Base-by-base conservation (phyloP, 2,113 vertebrate species). In the Podarcis cretensis region DNA sequence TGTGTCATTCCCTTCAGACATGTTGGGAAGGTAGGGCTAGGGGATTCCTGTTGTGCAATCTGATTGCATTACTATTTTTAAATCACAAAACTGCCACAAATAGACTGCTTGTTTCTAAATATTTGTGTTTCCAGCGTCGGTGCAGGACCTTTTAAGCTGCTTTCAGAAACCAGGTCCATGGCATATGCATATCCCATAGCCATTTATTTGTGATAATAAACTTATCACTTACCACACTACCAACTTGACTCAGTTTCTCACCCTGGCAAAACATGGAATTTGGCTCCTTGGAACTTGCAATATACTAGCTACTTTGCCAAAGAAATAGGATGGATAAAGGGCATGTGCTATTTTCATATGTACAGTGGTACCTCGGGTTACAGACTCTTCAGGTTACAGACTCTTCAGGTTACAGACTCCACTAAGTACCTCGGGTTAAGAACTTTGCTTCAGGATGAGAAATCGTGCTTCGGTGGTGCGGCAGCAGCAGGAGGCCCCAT, bases 41-140 rank as follows among this genome's bases (percentile, higher is more conserved):
- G 8, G 84, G 85, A 6, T n/a, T 84, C 30, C 35, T 85, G 35
- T 76, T 27, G 2, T 1, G 79, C 0, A 0, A 3, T 66, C 7
- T 83, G 86, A 10, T 37, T 73, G 18, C 10, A 30, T 66, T 79
- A 63, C 87, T 66, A 25, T 30, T 5, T 0, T 74, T n/a, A 30
- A 74, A 54, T 20, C 10, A 1, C 0, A 0, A 77, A 84, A 74
- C 0, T 54, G 5, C 71, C 63, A 76, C 14, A 27, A 10, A 1
- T 7, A 48, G 23, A 6, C 16, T 81, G 25, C 1, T 54, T 74
- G 83, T 32, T 73, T 20, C 25, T 73, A 10, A 73, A 43, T n/a
- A 63, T 48, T n/a, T 74, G 57, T 48, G 40, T 63, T 75, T 3
- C 48, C 25, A 63, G 16, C 63, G 6, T 57, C 71, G 20, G 14